Evolutionary conservation across 1,140 invertebrate genomes (phyloP).

Genomic region (Akabosia matsudoensis): DNA sequence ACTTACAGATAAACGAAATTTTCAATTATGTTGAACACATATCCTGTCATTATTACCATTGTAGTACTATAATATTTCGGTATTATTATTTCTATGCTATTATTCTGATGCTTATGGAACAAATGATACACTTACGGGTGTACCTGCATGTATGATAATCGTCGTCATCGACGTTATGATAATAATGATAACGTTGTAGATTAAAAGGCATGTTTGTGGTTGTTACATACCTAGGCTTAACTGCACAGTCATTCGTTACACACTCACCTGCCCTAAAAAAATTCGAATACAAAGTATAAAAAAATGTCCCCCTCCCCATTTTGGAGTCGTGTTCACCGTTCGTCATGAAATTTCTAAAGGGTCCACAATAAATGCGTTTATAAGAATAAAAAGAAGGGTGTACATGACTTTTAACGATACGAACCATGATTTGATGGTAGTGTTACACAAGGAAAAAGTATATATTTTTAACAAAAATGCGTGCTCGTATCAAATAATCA

Average conservation of each 20-base stretch:
- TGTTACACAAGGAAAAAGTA: background rate
- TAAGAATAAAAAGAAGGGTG: background rate
- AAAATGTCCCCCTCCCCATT: conserved; percentile 8
- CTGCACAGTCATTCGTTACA: background rate
- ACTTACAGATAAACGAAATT: background rate
- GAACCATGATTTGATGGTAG: background rate
- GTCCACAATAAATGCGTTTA: background rate
- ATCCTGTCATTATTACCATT: background rate
- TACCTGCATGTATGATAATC: background rate
- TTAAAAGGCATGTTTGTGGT: background rate
- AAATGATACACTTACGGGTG: background rate
- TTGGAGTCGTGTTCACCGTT: background rate
- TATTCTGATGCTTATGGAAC: background rate
- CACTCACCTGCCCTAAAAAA: no score
- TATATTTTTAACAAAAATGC: background rate
- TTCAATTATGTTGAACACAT: background rate
- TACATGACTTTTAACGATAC: conserved; percentile 14
- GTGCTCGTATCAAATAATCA: background rate
- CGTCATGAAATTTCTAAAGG: background rate
- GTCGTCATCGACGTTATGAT: background rate
- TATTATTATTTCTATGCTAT: background rate
- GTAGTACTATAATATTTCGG: background rate
- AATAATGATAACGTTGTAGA: background rate
- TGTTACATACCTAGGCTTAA: background rate
- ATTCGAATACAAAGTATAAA: background rate